Base-by-base conservation (phyloP, 2,113 vertebrate species). In the Periophthalmodon schlosseri region DNA sequence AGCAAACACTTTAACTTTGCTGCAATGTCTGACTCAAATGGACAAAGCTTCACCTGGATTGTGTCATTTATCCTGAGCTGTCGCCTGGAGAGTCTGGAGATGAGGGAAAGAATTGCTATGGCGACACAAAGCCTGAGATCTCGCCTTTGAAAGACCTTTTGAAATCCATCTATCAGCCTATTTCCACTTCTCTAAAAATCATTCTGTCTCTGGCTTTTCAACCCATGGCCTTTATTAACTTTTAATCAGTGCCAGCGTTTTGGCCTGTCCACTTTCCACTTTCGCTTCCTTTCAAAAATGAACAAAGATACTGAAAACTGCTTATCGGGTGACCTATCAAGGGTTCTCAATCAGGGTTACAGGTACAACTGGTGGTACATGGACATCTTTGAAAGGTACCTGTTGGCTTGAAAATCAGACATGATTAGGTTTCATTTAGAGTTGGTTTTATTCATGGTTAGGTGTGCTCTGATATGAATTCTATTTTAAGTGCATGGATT, bases 211-310 rank as follows among this genome's bases (percentile, higher is more conserved):
- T 20, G 0, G 65, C 68, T 68, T 33, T 80, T 16, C 70, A 76
- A 86, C 76, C 68, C 44, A 63, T 44, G 61, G 65, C 81, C 72
- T 72, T 80, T 88, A 72, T 76, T 76, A 85, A 75, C 80, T 75
- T 84, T 77, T 77, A 87, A 88, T 88, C 80, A 84, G 46, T 69
- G n/a, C 50, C n/a, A 21, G 63, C 58, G 69, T 69, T 71, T 67
- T 72, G 54, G 28, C 68, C 56, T 13, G 69, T 49, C 68, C 70
- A 72, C 56, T 28, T 46, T 73, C 47, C 76, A 50, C 69, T 44
- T 44, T 74, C 52, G 77, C 75, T 61, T 82, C 65, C 50, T 80
- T 82, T 81, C 58, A 78, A 77, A 73, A n/a, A 0, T 3, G 60
- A 75, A 77, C 36, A 73, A 77, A 7, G 3, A 21, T 47, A 39